phyloP scores from a whole-genome alignment of 2,797 vertebrate genomes.

The Coilia nasus region DNA sequence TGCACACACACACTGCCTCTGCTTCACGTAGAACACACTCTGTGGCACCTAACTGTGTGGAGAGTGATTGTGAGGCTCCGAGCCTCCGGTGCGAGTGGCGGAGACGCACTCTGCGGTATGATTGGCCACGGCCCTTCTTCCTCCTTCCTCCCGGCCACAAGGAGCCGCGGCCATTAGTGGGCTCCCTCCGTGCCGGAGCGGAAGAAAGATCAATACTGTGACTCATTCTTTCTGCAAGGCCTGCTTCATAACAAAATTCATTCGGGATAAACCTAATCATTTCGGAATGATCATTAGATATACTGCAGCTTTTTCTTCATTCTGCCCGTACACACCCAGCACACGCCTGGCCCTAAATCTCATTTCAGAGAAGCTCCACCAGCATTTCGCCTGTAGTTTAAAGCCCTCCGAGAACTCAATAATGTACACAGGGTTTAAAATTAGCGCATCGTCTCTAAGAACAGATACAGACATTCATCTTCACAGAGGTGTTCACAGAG shows the following conservation, averaged over 20 bases:
- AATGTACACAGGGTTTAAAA: conserved; percentile 22
- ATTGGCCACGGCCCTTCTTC: neutral
- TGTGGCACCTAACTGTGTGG: too few species aligned
- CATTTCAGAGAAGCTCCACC: neutral
- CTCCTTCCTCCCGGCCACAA: conserved; percentile 20
- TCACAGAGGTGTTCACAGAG: neutral
- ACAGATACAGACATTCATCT: neutral
- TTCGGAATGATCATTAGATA: conserved; percentile 68
- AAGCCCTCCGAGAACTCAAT: neutral
- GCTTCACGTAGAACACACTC: too few species aligned
- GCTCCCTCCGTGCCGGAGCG: conserved; percentile 27
- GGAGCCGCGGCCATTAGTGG: conserved; percentile 38
- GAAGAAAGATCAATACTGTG: conserved; percentile 72
- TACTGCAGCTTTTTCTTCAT: conserved; percentile 58
- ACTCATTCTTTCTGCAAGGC: conserved; percentile 76
- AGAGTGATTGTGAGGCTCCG: too few species aligned
- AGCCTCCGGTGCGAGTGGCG: too few species aligned
- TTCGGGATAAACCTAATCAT: conserved; percentile 76
- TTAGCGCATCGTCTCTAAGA: neutral
- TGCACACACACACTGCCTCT: too few species aligned
- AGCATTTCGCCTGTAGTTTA: conserved; percentile 18
- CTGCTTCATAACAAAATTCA: conserved; percentile 76
- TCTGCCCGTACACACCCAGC: conserved; percentile 31
- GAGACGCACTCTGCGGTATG: too few species aligned
- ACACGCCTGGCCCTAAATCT: neutral